Evolutionary conservation across 2,888 invertebrate genomes (phyloP), one percentile per base, ranked within the genome.

Genomic region (Osmoderma eremita): DNA sequence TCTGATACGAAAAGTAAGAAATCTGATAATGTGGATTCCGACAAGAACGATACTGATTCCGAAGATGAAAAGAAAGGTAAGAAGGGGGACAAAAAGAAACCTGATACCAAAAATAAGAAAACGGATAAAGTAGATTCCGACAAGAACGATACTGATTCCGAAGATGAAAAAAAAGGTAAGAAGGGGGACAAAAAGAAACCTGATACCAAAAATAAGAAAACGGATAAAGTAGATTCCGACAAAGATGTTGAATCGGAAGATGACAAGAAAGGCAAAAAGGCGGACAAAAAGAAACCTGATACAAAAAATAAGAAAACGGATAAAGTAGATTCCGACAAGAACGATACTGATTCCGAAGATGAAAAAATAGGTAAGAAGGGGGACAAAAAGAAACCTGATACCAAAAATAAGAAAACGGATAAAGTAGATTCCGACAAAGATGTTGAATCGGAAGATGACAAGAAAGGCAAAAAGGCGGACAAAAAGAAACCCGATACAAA

Each of bases 391-490:
- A 72, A 65, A 63, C 63, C 65, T 56, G 63, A 50, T 17, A 61
- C 54, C 64, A 73, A 64, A 67, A 70, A n/a, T 63, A 70, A 69
- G 53, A 66, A 70, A 69, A 68, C 39, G 10, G 42, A 63, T 13
- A 53, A 36, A 18, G 18, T 13, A n/a, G 63, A 67, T 22, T 41
- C 54, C 6, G 63, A 54, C 2, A 45, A 54, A 63, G 63, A 64
- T 10, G 61, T 30, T n/a, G 63, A 70, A 10, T 63, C 66, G 10
- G 70, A 69, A 17, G 72, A 71, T 20, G 69, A 69, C 3, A 45
- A 30, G 15, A 56, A 54, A 54, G 48, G 20, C 3, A 53, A 65
- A 12, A 53, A 30, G 10, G 54, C 58, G 4, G 67, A 67, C 30
- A 68, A 67, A 56, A 67, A 67, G 38, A 62, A 69, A 38, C 63